Evolutionary conservation across 1,140 invertebrate species (phyloP).

Genomic region (Drosophila bocqueti): DNA sequence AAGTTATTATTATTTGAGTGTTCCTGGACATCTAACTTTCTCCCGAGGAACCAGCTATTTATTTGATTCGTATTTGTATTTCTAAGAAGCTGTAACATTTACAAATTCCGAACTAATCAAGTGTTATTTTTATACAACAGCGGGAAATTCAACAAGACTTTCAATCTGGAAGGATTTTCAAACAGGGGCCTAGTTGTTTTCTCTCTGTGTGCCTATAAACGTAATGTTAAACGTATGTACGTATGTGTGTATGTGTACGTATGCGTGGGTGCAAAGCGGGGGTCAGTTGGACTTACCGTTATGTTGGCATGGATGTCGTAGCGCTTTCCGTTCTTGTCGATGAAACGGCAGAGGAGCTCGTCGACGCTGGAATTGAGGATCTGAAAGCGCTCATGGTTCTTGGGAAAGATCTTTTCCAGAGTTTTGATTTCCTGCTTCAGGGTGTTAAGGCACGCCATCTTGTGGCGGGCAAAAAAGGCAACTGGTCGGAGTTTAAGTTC

Average conservation of each 20-base stretch:
- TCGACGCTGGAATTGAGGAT: constrained; percentile 98
- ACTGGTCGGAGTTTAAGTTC: constrained; percentile 44
- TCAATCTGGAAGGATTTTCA: background rate
- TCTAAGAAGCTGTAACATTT: background rate
- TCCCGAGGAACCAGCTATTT: too few relatives aligned
- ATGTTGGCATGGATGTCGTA: constrained; percentile 99
- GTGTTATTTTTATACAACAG: too few relatives aligned
- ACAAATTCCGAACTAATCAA: background rate
- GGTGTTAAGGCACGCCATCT: constrained; percentile 98
- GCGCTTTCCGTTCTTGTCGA: constrained; percentile 96
- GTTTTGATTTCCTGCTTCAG: constrained; percentile 99
- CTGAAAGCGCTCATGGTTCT: constrained; percentile 98
- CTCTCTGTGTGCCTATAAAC: background rate
- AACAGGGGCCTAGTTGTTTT: background rate
- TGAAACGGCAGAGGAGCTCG: constrained; percentile 98
- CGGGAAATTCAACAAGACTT: background rate
- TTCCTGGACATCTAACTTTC: background rate
- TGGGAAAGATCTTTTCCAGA: constrained; percentile 97
- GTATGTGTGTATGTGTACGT: background rate
- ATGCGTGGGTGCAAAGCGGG: constrained; percentile 7
- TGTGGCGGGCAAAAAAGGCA: constrained; percentile 67
- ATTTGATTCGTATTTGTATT: background rate
- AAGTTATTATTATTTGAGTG: background rate
- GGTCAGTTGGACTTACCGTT: constrained; percentile 91
- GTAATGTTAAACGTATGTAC: background rate